phyloP scores from a whole-genome alignment of 2,797 vertebrate species.

The Agapornis canus region DNA sequence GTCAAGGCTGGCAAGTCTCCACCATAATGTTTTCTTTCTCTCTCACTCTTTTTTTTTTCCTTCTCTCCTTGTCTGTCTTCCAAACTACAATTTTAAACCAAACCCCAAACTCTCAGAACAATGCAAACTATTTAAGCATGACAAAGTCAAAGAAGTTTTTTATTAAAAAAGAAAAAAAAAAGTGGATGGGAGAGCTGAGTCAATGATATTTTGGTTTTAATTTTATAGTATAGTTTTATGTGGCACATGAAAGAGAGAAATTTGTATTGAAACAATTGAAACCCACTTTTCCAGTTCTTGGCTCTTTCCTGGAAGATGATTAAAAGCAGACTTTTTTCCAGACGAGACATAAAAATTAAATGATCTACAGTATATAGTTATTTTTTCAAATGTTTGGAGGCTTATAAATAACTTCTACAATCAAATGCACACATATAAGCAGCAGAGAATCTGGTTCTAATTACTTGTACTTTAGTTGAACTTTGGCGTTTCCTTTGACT shows the following conservation, averaged over 20 bases:
- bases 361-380: slow-evolving; percentile 51
- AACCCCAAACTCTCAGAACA: slow-evolving; percentile 13
- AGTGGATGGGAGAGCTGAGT: background rate
- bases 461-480: slow-evolving; percentile 93
- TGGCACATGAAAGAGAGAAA: slow-evolving; percentile 60
- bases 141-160: slow-evolving; percentile 45
- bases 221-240: slow-evolving; percentile 65
- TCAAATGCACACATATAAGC: slow-evolving; percentile 70
- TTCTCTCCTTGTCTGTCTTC: slow-evolving; percentile 39
- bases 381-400: slow-evolving; percentile 69
- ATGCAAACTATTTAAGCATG: slow-evolving; percentile 61
- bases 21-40: slow-evolving; percentile 69
- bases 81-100: slow-evolving; percentile 19
- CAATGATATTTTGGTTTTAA: slow-evolving; percentile 61
- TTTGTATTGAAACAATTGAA: slow-evolving; percentile 68
- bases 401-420: slow-evolving; percentile 79
- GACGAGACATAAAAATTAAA: slow-evolving; percentile 75
- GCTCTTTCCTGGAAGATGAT: slow-evolving; percentile 71
- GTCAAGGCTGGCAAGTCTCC: slow-evolving; percentile 79
- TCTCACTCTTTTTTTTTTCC: background rate
- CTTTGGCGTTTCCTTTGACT: slow-evolving; percentile 91
- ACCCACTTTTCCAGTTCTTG: slow-evolving; percentile 62
- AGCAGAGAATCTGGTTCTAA: slow-evolving; percentile 85
- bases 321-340: slow-evolving; percentile 73
- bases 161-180: slow-evolving; percentile 23